A percentile compares a stretch with the other conserved stretches of the same genome.
Evolutionary conservation across 2,113 vertebrate species (phyloP).

Genomic region (Chaetodon trifascialis): DNA sequence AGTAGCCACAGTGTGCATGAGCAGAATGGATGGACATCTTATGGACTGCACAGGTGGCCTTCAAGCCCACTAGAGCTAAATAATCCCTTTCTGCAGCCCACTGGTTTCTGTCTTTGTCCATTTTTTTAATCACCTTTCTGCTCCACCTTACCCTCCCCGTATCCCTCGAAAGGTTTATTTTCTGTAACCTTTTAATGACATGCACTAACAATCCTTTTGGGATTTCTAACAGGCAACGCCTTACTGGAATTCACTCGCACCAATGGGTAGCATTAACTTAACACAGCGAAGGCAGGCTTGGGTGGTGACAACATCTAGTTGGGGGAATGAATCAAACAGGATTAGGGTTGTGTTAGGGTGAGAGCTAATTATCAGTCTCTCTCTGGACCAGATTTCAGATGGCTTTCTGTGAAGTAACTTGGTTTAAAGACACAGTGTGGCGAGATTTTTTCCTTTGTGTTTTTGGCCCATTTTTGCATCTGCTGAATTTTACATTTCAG

Average conservation of each 20-base stretch:
- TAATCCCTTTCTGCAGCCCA: conserved; percentile 36
- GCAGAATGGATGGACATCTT: conserved; percentile 39
- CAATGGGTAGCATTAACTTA: conserved; percentile 26
- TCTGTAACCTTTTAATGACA: conserved; percentile 60
- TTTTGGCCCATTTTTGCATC: conserved; percentile 58
- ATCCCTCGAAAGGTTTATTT: conserved; percentile 42
- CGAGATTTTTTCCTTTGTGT: conserved; percentile 36
- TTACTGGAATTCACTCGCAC: conserved; percentile 32
- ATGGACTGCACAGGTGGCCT: conserved; percentile 57
- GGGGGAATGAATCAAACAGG: conserved; percentile 44
- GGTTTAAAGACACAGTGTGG: conserved; percentile 15
- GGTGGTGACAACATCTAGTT: conserved; percentile 29
- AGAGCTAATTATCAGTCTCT: conserved; percentile 50
- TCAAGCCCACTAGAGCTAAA: conserved; percentile 24
- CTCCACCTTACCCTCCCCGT: conserved; percentile 11
- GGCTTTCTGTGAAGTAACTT: conserved; percentile 45
- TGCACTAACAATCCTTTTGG: conserved; percentile 42
- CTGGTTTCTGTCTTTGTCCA: conserved; percentile 9
- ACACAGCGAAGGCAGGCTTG: conserved; percentile 27
- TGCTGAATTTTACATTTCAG: conserved; percentile 56
- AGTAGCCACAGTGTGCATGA: conserved; percentile 28
- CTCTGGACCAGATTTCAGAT: conserved; percentile 46
- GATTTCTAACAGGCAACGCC: conserved; percentile 33
- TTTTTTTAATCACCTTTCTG: conserved; percentile 17
- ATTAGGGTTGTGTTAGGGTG: conserved; percentile 44